A percentile compares a stretch with the other conserved stretches of the same genome.
These are phyloP conservation scores for Cryptus armator DNA, from an alignment of 2,888 invertebrate species.

Conservation along the genomic window DNA sequence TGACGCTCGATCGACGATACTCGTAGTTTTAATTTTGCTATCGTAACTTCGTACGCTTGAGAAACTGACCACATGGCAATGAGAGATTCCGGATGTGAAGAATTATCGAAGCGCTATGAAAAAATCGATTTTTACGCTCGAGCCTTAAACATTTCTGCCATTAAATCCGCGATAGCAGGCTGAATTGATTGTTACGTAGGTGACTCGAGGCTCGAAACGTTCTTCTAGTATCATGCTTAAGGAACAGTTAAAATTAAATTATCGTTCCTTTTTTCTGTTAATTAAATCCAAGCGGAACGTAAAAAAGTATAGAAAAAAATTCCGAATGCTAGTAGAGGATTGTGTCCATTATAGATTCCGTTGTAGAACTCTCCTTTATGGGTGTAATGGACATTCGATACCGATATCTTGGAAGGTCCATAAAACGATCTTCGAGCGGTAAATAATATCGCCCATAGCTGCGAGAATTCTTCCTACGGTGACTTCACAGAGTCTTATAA, in stretches of 20 bases:
- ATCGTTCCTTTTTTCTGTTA: not conserved
- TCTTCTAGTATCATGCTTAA: not conserved
- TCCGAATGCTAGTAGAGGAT: too few species aligned
- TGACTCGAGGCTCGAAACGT: not conserved
- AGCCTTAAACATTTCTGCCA: not conserved
- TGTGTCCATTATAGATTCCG: too few species aligned
- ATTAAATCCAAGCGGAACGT: not conserved
- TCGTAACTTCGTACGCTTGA: not conserved
- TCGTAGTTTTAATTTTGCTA: not conserved
- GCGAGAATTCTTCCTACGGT: not conserved
- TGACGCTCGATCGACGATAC: not conserved
- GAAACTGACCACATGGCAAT: not conserved
- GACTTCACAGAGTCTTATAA: not conserved
- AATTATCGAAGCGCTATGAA: not conserved
- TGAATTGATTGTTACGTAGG: not conserved
- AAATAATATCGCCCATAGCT: not conserved
- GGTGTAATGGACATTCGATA: too few species aligned
- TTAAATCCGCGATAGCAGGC: constrained; percentile 1
- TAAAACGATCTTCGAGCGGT: too few species aligned
- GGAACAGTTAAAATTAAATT: not conserved
- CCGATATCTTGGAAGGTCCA: too few species aligned
- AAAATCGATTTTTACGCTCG: not conserved
- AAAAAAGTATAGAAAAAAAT: not conserved
- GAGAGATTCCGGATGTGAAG: not conserved
- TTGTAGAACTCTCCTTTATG: too few species aligned